Base-by-base conservation (phyloP, 1,140 invertebrate genomes). In the Parapsyche elsis region DNA sequence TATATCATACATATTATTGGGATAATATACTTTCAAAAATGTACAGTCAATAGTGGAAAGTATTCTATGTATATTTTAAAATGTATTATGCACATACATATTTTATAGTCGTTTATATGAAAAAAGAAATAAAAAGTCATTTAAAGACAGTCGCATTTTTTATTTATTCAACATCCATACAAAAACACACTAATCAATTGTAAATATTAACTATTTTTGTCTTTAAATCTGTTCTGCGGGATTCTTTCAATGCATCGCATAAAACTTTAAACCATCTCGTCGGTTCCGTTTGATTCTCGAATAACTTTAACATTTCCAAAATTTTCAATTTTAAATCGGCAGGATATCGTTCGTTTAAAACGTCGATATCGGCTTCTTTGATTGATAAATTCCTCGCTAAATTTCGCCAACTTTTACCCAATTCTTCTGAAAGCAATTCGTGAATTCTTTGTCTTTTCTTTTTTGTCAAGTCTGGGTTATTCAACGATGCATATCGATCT, bases 271-370 rank as follows among this genome's bases (percentile, higher is more conserved):
- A 16, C 78, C 74, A 80, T 30, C 73, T 53, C 5, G 24, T 12
- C 49, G 75, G 70, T 19, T 82, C 77, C 2, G 21, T 45, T 9
- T 71, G 21, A 21, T 14, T 30, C 57, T 74, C 71, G 38, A 16
- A 78, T 38, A 53, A 14, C n/a, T 49, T 14, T 21, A 81, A 74
- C 30, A 81, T 67, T 64, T 67, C 73, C 5, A 23, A 53, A 24
- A 81, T 53, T 76, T 81, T 81, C 0, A 71, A 59, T 70, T 81
- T 76, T 14, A 81, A 59, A 45, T 81, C 78, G 9, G 21, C 57
- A 14, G 26, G 38, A 70, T 71, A 46, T n/a, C 23, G 75, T 19
- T 57, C 44, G 44, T 81, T 21, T 16, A 81, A 30, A 7, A 19
- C 57, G 59, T 81, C 81, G 30, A 81, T 79, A 23, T 59, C 71